Base-by-base conservation (phyloP, 2,888 invertebrate genomes). In the Amblyjoppa fuscipennis region DNA sequence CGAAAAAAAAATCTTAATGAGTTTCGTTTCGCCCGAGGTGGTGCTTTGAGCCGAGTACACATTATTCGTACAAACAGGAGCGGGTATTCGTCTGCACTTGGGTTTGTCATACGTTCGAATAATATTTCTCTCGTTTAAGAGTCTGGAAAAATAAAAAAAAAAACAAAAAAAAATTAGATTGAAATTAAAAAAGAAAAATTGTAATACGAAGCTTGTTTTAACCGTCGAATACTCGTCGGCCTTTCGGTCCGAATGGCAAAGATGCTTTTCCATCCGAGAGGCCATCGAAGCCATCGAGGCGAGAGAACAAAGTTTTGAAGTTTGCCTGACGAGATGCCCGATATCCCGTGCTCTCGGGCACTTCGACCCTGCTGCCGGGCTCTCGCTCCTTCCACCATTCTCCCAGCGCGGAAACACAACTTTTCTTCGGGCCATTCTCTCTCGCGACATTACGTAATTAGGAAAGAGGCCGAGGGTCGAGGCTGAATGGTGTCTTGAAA, bases 211-310 rank as follows among this genome's bases (percentile, higher is more conserved):
- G 70, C 38, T 59, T 64, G 51, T 61, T 74, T 41, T 51, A 41
- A 28, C 13, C 61, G 68, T 45, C 41, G 64, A 53, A 59, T 71
- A 45, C 45, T 45, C 83, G 64, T 56, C 66, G 11, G 73, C 51
- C 16, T 73, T 85, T 83, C 86, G 75, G 9, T 69, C 84, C 66
- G 74, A 81, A 64, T 73, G 82, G 85, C 45, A 84, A 79, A 84
- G 84, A 86, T 80, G 70, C 84, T 86, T 34, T 88, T 88, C 86
- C 88, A 86, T 69, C 69, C 80, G 87, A 88, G 85, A 83, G 85
- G 86, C 31, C n/a, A 76, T 76, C 64, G 80, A 78, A 85, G 64
- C 64, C 88, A 86, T 84, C 86, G 82, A 78, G 74, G 76, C 76
- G 88, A 86, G 87, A 89, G 81, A 83, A 86, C 83, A 68, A 68